phyloP scores from a whole-genome alignment of 2,113 vertebrate genomes.

The Heterotis niloticus region DNA sequence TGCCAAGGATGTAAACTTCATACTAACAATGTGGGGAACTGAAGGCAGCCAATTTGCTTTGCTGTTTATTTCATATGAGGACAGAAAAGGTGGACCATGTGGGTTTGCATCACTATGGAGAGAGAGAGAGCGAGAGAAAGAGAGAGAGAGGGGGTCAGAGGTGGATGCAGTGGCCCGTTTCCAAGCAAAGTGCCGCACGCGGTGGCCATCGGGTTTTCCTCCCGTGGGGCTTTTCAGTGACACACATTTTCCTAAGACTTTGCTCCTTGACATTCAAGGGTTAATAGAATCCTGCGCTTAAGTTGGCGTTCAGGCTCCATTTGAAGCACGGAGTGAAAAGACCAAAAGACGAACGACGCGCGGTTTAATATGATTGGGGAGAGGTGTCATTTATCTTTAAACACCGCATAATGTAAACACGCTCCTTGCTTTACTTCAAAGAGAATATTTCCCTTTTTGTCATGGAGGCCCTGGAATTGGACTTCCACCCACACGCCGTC shows the following conservation, averaged over 20 bases:
- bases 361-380: constrained; percentile 5
- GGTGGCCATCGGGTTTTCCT: no score
- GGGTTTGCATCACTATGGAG: no score
- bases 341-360: neutral
- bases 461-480: constrained; percentile 29
- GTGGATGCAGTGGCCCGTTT: no score
- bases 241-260: no score
- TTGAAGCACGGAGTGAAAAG: neutral
- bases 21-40: no score
- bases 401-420: constrained; percentile 7
- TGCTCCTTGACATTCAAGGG: neutral
- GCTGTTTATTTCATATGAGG: no score
- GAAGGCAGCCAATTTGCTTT: no score
- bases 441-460: constrained; percentile 38
- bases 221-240: neutral
- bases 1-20: no score
- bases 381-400: constrained; percentile 12
- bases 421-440: constrained; percentile 31
- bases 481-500: constrained; percentile 32
- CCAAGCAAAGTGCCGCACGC: no score
- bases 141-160: no score
- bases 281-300: neutral
- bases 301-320: neutral
- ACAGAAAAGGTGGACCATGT: no score
- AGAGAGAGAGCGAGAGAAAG: no score